These are phyloP conservation scores for Drosophila virilis DNA, from an alignment of 1,140 invertebrate genomes.

Conservation along the genomic window DNA sequence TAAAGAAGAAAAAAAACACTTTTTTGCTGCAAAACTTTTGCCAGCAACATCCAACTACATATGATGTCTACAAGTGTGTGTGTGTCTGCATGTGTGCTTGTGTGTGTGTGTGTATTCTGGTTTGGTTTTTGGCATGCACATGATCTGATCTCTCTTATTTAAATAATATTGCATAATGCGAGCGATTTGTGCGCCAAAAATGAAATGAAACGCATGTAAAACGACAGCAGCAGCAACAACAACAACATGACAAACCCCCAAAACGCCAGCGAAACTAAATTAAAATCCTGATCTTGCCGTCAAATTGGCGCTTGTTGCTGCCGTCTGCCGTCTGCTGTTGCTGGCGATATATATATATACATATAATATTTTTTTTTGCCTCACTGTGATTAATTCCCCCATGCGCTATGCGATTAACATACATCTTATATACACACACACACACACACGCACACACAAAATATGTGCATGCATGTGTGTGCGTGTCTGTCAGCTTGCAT, in stretches of 20 bases:
- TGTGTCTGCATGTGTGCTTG: neutral
- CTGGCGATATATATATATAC: neutral
- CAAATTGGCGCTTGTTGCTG: slow-evolving; percentile 55
- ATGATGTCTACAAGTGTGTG: slow-evolving; percentile 8
- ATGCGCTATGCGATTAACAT: slow-evolving; percentile 58
- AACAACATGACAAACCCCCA: slow-evolving; percentile 19
- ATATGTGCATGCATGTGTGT: slow-evolving; percentile 9
- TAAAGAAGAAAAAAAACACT: slow-evolving; percentile 9
- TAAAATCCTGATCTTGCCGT: slow-evolving; percentile 75
- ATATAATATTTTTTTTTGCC: slow-evolving; percentile 7
- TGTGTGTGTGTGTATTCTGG: slow-evolving; percentile 36
- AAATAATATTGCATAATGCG: slow-evolving; percentile 69
- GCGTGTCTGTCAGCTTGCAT: slow-evolving; percentile 71
- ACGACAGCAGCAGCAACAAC: slow-evolving; percentile 33
- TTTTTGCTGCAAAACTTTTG: neutral
- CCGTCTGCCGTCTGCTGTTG: slow-evolving; percentile 9
- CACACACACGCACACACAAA: too few relatives aligned
- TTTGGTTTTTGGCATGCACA: slow-evolving; percentile 38
- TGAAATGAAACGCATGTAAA: slow-evolving; percentile 65
- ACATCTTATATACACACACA: slow-evolving; percentile 28
- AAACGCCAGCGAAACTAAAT: slow-evolving; percentile 59
- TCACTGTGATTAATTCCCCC: slow-evolving; percentile 68
- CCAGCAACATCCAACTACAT: neutral
- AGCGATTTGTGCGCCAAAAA: slow-evolving; percentile 48
- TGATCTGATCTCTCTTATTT: slow-evolving; percentile 50